phyloP scores from a whole-genome alignment of 2,797 vertebrate species.

The Cirrhinus molitorella region DNA sequence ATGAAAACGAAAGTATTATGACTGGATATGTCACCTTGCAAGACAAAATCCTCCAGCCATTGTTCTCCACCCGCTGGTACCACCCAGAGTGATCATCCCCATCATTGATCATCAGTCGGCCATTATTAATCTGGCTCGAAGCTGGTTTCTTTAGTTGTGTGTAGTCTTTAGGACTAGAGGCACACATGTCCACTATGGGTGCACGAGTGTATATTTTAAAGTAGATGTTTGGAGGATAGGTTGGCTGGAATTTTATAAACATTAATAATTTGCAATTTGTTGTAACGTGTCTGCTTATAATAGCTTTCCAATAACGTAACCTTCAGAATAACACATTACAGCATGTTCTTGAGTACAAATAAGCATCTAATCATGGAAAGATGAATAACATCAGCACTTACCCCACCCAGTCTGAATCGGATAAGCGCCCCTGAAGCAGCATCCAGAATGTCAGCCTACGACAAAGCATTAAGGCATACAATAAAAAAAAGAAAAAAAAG shows the following conservation, averaged over 20 bases:
- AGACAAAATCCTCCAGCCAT: slow-evolving; percentile 82
- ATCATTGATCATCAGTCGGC: slow-evolving; percentile 39
- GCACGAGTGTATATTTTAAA: slow-evolving; percentile 87
- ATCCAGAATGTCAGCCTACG: slow-evolving; percentile 79
- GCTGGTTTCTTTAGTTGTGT: slow-evolving; percentile 64
- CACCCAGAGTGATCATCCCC: slow-evolving; percentile 70
- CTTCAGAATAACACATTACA: slow-evolving; percentile 1
- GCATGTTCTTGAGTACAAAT: neutral
- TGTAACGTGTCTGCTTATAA: neutral
- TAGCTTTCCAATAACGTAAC: neutral
- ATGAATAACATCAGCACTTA: slow-evolving; percentile 65
- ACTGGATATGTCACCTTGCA: slow-evolving; percentile 65
- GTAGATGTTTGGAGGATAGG: slow-evolving; percentile 84
- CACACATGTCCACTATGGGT: slow-evolving; percentile 82
- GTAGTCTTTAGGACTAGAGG: slow-evolving; percentile 83
- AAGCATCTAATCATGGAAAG: neutral
- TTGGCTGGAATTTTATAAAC: slow-evolving; percentile 67
- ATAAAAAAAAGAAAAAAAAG: neutral
- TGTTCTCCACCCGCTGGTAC: slow-evolving; percentile 85
- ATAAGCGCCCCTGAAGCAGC: slow-evolving; percentile 79
- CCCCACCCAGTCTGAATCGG: slow-evolving; percentile 80
- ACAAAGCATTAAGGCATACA: slow-evolving; percentile 13
- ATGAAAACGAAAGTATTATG: slow-evolving; percentile 5
- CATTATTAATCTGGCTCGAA: slow-evolving; percentile 61
- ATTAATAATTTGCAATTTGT: neutral